Conservation (phyloP, 2,888 invertebrate genomes). For the Gasteruption jaculator region DNA sequence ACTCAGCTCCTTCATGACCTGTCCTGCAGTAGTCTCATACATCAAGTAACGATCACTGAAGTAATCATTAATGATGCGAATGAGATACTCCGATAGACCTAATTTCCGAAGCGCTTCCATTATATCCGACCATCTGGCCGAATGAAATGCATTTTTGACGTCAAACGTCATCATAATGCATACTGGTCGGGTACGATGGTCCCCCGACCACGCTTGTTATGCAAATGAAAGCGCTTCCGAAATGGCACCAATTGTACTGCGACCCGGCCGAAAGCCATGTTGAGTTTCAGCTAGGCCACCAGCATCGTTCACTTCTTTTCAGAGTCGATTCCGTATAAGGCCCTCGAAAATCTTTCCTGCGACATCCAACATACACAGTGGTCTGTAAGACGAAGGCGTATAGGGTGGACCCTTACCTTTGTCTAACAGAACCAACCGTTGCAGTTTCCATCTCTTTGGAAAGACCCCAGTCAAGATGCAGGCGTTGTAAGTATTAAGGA, state of each 20-base stretch:
- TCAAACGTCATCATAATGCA: conserved; percentile 12
- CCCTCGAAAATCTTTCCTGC: conserved; percentile 3
- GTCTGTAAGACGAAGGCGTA: conserved; percentile 5
- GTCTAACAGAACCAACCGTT: too few relatives aligned
- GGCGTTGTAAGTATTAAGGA: too few relatives aligned
- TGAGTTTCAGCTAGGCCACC: conserved; percentile 3
- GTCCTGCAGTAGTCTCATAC: conserved; percentile 12
- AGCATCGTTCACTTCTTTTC: background rate
- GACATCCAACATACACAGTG: too few relatives aligned
- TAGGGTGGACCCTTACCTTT: too few relatives aligned
- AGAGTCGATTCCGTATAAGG: background rate
- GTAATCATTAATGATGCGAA: conserved; percentile 12
- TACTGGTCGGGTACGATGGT: conserved; percentile 10
- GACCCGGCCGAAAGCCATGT: conserved; percentile 3
- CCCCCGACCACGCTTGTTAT: conserved; percentile 7
- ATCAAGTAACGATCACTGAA: conserved; percentile 9
- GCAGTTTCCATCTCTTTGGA: background rate
- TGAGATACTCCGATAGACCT: conserved; percentile 9
- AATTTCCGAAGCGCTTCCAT: conserved; percentile 14
- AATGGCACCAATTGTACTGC: conserved; percentile 5
- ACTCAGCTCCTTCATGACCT: conserved; percentile 9
- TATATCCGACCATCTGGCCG: conserved; percentile 16
- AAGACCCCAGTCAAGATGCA: too few relatives aligned
- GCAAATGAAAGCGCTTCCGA: background rate
- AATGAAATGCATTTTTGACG: conserved; percentile 15